phyloP scores from a whole-genome alignment of 2,888 invertebrate species.

The Tachina lurida region DNA sequence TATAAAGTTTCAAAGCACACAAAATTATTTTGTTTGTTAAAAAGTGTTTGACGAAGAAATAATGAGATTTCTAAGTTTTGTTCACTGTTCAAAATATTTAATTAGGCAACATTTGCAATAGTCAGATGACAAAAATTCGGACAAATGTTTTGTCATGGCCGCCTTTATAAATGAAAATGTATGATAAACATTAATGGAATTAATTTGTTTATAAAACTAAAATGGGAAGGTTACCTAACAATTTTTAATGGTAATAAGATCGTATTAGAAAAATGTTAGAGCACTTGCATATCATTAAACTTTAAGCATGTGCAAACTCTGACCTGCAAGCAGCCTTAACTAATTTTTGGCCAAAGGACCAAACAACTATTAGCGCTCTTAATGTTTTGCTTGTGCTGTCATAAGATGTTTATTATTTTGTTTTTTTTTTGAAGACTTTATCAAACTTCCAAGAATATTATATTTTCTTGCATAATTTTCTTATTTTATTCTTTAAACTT shows the following conservation, averaged over 20 bases:
- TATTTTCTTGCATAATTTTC: no score
- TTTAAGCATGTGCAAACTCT: no score
- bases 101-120: conserved; percentile 47
- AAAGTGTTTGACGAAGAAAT: conserved; percentile 3
- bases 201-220: neutral
- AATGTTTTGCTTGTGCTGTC: no score
- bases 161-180: conserved; percentile 34
- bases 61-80: conserved; percentile 5
- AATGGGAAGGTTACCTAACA: conserved; percentile 12
- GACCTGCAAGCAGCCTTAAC: no score
- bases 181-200: conserved; percentile 38
- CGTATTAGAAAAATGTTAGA: no score
- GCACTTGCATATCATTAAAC: no score
- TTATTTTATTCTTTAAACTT: no score
- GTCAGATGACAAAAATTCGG: neutral
- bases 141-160: neutral
- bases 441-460: no score
- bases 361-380: no score
- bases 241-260: neutral
- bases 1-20: neutral
- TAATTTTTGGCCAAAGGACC: no score
- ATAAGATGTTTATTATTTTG: no score
- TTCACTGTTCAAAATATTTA: conserved; percentile 31
- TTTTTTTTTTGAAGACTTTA: no score
- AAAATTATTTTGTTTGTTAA: neutral